Conservation (phyloP, 2,888 invertebrate species). For the Willowsia nigromaculata region DNA sequence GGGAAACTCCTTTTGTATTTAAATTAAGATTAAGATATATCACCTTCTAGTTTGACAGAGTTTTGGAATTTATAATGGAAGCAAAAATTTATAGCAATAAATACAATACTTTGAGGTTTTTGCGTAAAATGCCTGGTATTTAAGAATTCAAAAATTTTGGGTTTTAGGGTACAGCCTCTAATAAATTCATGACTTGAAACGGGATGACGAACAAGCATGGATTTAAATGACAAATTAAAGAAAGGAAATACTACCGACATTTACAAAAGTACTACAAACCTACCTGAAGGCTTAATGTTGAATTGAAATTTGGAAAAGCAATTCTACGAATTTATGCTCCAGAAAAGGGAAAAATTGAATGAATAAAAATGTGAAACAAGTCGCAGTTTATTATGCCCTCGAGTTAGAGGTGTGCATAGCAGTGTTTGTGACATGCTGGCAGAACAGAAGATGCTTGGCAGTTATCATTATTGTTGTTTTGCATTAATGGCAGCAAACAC, state of each 20-base stretch:
- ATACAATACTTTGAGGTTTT: neutral
- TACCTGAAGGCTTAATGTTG: neutral
- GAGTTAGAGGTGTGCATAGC: neutral
- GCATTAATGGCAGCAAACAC: conserved; percentile 46
- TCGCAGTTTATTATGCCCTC: neutral
- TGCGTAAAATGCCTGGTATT: neutral
- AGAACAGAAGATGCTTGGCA: neutral
- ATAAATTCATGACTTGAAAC: neutral
- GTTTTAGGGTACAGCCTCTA: neutral
- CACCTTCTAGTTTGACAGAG: conserved; percentile 30
- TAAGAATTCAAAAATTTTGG: neutral
- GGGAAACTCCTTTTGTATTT: conserved; percentile 7
- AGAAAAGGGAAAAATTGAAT: neutral
- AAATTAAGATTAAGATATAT: conserved; percentile 59
- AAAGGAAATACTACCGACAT: neutral
- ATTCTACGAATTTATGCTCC: neutral
- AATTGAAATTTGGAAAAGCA: neutral
- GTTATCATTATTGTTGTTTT: conserved; percentile 23
- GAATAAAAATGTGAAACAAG: conserved; percentile 19
- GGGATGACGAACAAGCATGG: neutral
- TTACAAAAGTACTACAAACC: neutral
- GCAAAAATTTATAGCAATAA: neutral
- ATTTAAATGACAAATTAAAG: neutral
- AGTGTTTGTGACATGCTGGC: conserved; percentile 13
- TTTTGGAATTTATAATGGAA: conserved; percentile 30